Base-by-base conservation (phyloP, 2,888 invertebrate genomes). In the Scelioninae gen. 2 region DNA sequence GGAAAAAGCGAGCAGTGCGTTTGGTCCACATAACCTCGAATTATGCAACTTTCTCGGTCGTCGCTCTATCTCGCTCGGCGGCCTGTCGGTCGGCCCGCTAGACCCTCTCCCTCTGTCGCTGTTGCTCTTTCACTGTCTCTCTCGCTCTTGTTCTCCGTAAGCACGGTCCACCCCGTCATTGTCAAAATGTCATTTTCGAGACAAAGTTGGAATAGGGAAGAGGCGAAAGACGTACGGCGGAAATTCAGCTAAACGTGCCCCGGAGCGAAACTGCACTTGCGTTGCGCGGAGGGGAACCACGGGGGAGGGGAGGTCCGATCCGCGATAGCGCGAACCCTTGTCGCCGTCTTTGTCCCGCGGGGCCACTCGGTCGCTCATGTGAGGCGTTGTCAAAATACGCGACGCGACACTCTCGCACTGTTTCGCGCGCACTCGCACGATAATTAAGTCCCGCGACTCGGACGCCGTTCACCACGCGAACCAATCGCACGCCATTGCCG, bases 21-120 rank as follows among this genome's bases (percentile, higher is more conserved):
- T 53, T 33, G 39, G 33, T 25, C 52, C 55, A 63, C 73, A 67
- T 73, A 73, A 73, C 73, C 73, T 73, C 61, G 67, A 63, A 73
- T 73, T 67, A 68, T 68, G 53, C 37, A 39, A 53, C 39, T 53
- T 18, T 53, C 39, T 53, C 39, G 39, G 19, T 35, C 31, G 48
- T 48, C 48, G 13, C 16, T 31, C 48, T 16, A 16, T 48, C 31
- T 31, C 48, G 28, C 31, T 45, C 39, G n/a, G n/a, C 19, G n/a
- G 37, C 11, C n/a, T 5, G 3, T 39, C 15, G 31, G 9, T 9
- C 31, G 15, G 13, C 19, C 18, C 15, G n/a, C n/a, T n/a, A n/a
- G n/a, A n/a, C n/a, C n/a, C n/a, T n/a, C n/a, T n/a, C n/a, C n/a
- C n/a, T n/a, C n/a, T n/a, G n/a, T n/a, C n/a, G n/a, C n/a, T n/a